A percentile compares a stretch with the other conserved stretches of the same genome.
phyloP scores from a whole-genome alignment of 2,888 invertebrate species.

The Tetragnatha montana region DNA sequence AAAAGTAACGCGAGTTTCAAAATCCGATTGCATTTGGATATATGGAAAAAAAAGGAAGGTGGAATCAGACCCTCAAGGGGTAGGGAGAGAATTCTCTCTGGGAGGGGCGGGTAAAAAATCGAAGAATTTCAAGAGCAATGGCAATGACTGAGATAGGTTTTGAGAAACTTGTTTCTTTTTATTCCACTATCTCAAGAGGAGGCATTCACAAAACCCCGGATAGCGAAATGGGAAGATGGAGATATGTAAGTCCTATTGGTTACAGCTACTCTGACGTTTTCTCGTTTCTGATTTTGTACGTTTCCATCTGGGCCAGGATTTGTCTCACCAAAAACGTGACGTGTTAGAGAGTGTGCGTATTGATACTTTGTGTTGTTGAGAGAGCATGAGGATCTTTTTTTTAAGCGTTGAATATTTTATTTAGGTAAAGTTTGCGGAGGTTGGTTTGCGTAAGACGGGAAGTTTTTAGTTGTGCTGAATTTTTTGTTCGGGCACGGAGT shows the following conservation, averaged over 20 bases:
- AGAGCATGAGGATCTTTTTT: background rate
- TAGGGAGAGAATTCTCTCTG: background rate
- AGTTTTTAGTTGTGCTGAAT: too few species aligned
- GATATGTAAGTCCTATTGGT: background rate
- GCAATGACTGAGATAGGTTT: slow-evolving; percentile 18
- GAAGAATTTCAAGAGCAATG: slow-evolving; percentile 4
- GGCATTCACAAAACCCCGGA: background rate
- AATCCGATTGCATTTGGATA: slow-evolving; percentile 33
- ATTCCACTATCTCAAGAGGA: background rate
- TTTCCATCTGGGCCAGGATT: background rate
- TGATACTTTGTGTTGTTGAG: background rate
- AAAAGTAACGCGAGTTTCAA: slow-evolving; percentile 23
- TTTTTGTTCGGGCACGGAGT: too few species aligned
- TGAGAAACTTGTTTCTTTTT: slow-evolving; percentile 5
- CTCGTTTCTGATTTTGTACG: background rate
- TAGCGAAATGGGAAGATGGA: background rate
- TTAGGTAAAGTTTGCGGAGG: background rate
- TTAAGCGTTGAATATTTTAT: background rate
- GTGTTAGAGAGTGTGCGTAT: background rate
- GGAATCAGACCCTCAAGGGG: background rate
- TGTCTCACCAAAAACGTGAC: background rate
- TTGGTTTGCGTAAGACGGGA: background rate
- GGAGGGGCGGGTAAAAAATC: background rate
- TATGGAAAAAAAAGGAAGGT: slow-evolving; percentile 15
- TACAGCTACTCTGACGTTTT: background rate